Base-by-base conservation (phyloP, 2,888 invertebrate genomes). In the Drosophila atripex region DNA sequence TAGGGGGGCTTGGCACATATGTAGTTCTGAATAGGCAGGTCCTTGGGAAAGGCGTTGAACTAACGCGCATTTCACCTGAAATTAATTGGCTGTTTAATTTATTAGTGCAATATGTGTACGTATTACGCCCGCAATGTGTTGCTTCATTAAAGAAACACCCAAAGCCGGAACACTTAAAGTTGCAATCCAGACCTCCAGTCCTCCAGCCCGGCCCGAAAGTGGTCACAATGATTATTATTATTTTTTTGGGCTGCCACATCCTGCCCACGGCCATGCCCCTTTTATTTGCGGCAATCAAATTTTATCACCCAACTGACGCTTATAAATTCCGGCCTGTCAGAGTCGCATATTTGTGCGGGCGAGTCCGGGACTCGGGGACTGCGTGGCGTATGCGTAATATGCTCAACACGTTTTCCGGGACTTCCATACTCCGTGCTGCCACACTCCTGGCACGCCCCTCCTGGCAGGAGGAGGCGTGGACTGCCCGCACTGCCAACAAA, bases 251-350 rank as follows among this genome's bases (percentile, higher is more conserved):
- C n/a, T 7, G 14, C n/a, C 35, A 35, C n/a, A 35, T 35, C n/a
- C 35, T 35, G 35, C n/a, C 35, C 35, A 35, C 35, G 35, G 35
- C 35, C 35, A 35, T 35, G 35, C n/a, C 25, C 58, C 23, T 70
- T 85, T 84, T 86, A 84, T 85, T 78, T 82, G 83, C 68, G 77
- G 77, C 82, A 82, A 87, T 83, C 86, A 83, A 83, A 85, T 83
- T 83, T 83, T 83, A 83, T 83, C 72, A 75, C 87, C 77, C 82
- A 87, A 76, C 77, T 77, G 87, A 78, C 87, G 87, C 82, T 83
- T 83, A 87, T 83, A 83, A 83, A 87, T 83, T 87, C 73, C 51
- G 65, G 66, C 61, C 83, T 78, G 82, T 82, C 75, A 76, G 71
- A 71, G 49, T 58, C 70, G 75, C 84, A 86, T 86, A 75, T 83